Evolutionary conservation across 2,113 vertebrate genomes (phyloP).

Genomic region (Actinemys pallida): DNA sequence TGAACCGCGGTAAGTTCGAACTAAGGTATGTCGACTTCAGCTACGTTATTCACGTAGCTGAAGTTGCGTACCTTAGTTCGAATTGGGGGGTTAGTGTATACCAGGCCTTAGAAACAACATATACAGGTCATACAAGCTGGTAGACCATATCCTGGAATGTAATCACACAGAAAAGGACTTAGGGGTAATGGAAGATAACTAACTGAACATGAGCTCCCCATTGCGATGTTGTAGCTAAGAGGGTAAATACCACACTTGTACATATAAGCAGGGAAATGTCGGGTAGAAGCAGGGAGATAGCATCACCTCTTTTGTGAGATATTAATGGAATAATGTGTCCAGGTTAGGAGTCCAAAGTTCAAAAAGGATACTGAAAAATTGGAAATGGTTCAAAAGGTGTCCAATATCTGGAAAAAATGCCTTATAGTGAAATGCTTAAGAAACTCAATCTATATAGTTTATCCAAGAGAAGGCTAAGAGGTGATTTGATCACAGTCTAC

Average conservation of each 20-base stretch:
- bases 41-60: too few relatives aligned
- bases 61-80: too few relatives aligned
- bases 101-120: too few relatives aligned
- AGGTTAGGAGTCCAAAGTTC: neutral
- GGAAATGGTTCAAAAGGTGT: neutral
- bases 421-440: neutral
- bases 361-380: neutral
- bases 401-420: neutral
- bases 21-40: too few relatives aligned
- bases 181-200: neutral
- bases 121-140: neutral
- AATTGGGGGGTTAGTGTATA: too few relatives aligned
- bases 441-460: neutral
- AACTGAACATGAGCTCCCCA: neutral
- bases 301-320: neutral
- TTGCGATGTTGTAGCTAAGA: neutral
- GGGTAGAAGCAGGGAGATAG: neutral
- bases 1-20: too few relatives aligned
- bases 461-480: neutral
- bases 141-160: neutral
- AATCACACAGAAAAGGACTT: neutral
- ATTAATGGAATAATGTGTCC: neutral
- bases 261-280: neutral
- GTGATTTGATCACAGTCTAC: neutral
- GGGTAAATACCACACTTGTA: fast-evolving